Evolutionary conservation across 1,140 invertebrate species (phyloP).

Genomic region (Orius laevigatus): DNA sequence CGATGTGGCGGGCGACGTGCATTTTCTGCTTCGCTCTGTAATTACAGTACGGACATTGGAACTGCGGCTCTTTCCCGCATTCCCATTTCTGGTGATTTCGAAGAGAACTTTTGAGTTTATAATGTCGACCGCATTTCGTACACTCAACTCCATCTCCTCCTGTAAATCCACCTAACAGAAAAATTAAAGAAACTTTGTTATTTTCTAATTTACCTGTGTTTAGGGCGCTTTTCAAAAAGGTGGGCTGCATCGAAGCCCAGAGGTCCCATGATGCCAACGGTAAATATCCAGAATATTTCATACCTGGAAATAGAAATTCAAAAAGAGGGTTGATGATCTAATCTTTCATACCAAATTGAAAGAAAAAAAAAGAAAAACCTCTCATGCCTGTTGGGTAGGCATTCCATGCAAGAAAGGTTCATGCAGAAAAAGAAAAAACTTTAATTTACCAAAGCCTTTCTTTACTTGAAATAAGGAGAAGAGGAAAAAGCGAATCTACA

Average conservation of each 20-base stretch:
- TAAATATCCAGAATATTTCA: slow-evolving; percentile 8
- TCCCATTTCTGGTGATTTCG: slow-evolving; percentile 78
- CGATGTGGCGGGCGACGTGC: slow-evolving; percentile 59
- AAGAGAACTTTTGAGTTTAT: slow-evolving; percentile 68
- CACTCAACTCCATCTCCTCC: slow-evolving; percentile 37
- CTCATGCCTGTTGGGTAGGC: background rate
- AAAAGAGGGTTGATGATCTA: slow-evolving; percentile 4
- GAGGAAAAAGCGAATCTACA: background rate
- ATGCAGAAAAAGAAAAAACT: background rate
- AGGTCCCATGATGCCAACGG: slow-evolving; percentile 18
- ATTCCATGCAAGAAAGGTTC: slow-evolving; percentile 5
- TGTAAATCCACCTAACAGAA: slow-evolving; percentile 4
- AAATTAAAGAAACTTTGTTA: background rate
- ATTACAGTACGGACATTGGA: slow-evolving; percentile 64
- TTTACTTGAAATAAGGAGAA: background rate
- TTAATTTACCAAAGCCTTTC: slow-evolving; percentile 2
- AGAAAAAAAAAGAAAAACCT: slow-evolving; percentile 10
- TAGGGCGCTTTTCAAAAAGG: slow-evolving; percentile 14
- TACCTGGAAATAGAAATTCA: slow-evolving; percentile 13
- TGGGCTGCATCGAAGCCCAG: slow-evolving; percentile 19
- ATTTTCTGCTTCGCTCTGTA: slow-evolving; percentile 70
- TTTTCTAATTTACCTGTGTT: slow-evolving; percentile 11
- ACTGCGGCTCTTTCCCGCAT: slow-evolving; percentile 68
- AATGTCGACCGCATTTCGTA: slow-evolving; percentile 59
- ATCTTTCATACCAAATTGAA: slow-evolving; percentile 7